phyloP scores from a whole-genome alignment of 1,140 invertebrate genomes.

The Grapholita molesta region DNA sequence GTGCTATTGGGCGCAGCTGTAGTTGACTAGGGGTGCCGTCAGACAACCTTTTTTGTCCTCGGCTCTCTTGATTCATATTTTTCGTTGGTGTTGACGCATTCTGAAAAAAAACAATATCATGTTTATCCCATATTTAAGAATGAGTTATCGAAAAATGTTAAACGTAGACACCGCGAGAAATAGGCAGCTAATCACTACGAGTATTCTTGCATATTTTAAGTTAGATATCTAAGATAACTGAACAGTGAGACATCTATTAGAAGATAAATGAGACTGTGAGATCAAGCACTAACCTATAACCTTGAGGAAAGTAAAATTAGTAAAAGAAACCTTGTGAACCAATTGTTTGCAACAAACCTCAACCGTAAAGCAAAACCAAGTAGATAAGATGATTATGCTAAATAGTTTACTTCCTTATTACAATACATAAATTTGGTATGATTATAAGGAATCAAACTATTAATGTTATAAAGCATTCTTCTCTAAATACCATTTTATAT shows the following conservation, averaged over 20 bases:
- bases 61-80: conserved; percentile 50
- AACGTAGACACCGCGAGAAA: no score
- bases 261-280: conserved; percentile 4
- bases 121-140: no score
- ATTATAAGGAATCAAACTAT: no score
- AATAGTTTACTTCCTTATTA: neutral
- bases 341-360: conserved; percentile 4
- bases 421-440: neutral
- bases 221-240: neutral
- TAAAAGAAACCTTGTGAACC: conserved; percentile 11
- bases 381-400: neutral
- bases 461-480: no score
- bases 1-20: conserved; percentile 64
- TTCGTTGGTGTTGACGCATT: conserved; percentile 54
- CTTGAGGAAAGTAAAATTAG: neutral
- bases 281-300: conserved; percentile 7
- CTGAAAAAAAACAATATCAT: conserved; percentile 38
- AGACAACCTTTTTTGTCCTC: conserved; percentile 66
- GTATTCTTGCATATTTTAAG: neutral
- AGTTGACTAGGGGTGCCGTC: conserved; percentile 68
- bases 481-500: no score
- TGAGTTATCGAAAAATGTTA: no score
- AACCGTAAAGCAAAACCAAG: neutral
- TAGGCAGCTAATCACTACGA: no score
- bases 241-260: neutral